A percentile compares a stretch with the other conserved stretches of the same genome.
These are phyloP conservation scores for Hydropsyche tenuis DNA, from an alignment of 1,140 invertebrate species.

Conservation along the genomic window DNA sequence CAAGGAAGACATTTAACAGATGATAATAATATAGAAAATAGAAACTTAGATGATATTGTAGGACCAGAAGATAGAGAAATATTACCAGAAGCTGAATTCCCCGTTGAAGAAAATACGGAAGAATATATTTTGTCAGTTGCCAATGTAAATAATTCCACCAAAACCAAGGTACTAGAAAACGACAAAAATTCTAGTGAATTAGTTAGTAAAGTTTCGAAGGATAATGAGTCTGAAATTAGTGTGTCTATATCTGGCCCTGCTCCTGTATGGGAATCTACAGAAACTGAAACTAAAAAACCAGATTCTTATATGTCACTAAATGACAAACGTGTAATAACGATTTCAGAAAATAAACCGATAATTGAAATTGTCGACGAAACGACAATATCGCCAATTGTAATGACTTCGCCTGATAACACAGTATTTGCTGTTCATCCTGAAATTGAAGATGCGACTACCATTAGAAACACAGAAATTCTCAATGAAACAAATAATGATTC, in stretches of 20 bases:
- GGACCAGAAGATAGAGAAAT: not conserved
- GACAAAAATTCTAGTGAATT: not conserved
- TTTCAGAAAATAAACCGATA: conserved; percentile 21
- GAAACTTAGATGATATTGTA: not conserved
- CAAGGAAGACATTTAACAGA: conserved; percentile 16
- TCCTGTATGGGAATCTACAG: conserved; percentile 57
- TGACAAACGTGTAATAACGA: conserved; percentile 34
- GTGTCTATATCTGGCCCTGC: conserved; percentile 50
- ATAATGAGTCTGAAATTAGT: conserved; percentile 40
- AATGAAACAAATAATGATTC: conserved; percentile 12
- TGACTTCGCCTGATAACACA: conserved; percentile 43
- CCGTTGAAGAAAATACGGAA: conserved; percentile 40
- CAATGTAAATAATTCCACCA: conserved; percentile 9
- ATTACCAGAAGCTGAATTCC: conserved; percentile 43
- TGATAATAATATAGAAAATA: not conserved
- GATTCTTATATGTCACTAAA: not conserved
- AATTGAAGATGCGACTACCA: conserved; percentile 27
- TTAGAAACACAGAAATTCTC: conserved; percentile 8
- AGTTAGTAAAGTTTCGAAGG: conserved; percentile 18
- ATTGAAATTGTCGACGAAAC: conserved; percentile 29
- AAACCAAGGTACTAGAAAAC: not conserved
- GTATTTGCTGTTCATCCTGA: conserved; percentile 24
- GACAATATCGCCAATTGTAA: conserved; percentile 28
- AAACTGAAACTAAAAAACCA: conserved; percentile 50
- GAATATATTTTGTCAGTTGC: conserved; percentile 2